Conservation (phyloP, 2,113 vertebrate species). For the Syngnathus floridae region DNA sequence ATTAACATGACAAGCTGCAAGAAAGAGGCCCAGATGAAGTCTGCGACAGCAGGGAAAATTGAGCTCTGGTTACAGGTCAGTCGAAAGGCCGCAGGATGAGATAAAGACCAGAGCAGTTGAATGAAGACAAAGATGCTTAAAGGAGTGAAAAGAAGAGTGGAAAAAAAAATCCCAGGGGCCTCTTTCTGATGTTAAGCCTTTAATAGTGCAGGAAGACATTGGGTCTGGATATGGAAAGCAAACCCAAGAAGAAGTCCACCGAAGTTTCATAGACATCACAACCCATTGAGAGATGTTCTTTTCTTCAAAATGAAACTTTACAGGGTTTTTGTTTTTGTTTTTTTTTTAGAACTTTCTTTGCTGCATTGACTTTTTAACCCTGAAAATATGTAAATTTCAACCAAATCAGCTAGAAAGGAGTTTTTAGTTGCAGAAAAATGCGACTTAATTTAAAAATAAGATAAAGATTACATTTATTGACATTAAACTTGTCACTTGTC, state of each 20-base stretch:
- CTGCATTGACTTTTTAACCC: not conserved
- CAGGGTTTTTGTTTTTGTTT: too few relatives aligned
- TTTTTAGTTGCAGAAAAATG: not conserved
- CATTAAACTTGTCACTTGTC: constrained; percentile 1
- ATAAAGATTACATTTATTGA: not conserved
- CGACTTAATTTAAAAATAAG: not conserved
- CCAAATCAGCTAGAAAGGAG: not conserved
- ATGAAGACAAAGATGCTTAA: constrained; percentile 10
- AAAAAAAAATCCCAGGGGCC: not conserved
- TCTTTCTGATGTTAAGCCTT: not conserved
- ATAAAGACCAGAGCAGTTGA: not conserved
- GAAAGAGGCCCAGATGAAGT: constrained; percentile 16
- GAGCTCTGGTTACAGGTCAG: constrained; percentile 21
- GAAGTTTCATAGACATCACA: not conserved
- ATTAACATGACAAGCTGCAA: constrained; percentile 37
- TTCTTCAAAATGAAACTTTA: not conserved
- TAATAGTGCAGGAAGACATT: not conserved
- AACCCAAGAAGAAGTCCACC: not conserved
- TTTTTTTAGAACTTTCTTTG: not conserved
- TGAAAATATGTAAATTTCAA: not conserved
- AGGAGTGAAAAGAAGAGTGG: not conserved
- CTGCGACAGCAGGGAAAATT: constrained; percentile 17
- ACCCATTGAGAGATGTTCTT: not conserved
- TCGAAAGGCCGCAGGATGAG: not conserved
- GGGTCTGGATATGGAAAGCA: not conserved